Evolutionary conservation across 2,888 invertebrate genomes (phyloP).

Genomic region (Phortica magna): DNA sequence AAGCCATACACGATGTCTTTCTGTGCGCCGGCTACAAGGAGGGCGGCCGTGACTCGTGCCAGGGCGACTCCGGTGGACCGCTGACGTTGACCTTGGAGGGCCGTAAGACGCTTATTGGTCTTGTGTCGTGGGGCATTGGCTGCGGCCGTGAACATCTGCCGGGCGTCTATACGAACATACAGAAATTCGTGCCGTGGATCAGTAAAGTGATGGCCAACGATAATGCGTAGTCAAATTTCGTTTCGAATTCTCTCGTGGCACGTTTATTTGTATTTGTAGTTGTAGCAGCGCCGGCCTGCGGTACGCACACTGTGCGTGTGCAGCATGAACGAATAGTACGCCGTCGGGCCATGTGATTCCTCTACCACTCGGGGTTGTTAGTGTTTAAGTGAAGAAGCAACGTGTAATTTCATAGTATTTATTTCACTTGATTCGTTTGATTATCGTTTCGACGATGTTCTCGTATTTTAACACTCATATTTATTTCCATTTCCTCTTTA

Average conservation of each 20-base stretch:
- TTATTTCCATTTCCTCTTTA: constrained; percentile 36
- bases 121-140: constrained; percentile 94
- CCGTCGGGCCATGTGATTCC: constrained; percentile 68
- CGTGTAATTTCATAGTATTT: constrained; percentile 58
- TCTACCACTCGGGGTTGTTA: constrained; percentile 75
- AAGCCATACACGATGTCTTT: constrained; percentile 96
- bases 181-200: constrained; percentile 95
- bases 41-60: constrained; percentile 87
- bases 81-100: constrained; percentile 92
- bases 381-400: constrained; percentile 61
- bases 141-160: constrained; percentile 94
- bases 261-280: constrained; percentile 42
- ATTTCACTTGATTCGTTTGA: constrained; percentile 30
- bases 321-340: constrained; percentile 27
- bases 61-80: constrained; percentile 91
- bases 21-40: constrained; percentile 96
- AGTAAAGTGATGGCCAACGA: constrained; percentile 85
- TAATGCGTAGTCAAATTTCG: constrained; percentile 66
- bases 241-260: constrained; percentile 11
- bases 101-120: constrained; percentile 90
- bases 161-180: constrained; percentile 95
- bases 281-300: constrained; percentile 38
- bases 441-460: constrained; percentile 30
- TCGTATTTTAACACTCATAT: constrained; percentile 34
- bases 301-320: constrained; percentile 34